Evolutionary conservation across 64 coral and sea anemone species (phyloP).

Genomic region (Montipora efflorescens): DNA sequence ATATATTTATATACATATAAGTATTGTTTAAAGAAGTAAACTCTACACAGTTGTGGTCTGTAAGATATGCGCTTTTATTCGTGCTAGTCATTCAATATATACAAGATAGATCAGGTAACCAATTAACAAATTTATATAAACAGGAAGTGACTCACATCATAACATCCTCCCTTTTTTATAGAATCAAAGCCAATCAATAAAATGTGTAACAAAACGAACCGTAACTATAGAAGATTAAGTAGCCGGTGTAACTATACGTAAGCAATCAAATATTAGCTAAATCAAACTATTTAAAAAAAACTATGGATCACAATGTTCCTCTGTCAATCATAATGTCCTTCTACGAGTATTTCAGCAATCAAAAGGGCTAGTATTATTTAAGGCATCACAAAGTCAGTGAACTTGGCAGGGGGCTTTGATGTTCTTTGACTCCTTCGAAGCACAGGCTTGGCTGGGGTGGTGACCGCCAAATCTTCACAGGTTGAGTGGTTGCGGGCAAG

Average conservation of each 20-base stretch:
- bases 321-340: constrained; percentile 28
- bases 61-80: no score
- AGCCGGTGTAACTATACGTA: constrained; percentile 27
- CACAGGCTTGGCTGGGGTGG: constrained; percentile 31
- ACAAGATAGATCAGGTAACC: no score
- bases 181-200: constrained; percentile 14
- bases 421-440: constrained; percentile 27
- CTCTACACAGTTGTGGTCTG: no score
- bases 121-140: no score
- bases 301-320: constrained; percentile 21
- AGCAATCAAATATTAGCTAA: constrained; percentile 22
- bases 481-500: constrained; percentile 26
- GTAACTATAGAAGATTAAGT: constrained; percentile 37
- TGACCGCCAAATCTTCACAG: constrained; percentile 15
- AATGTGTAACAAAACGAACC: constrained; percentile 12
- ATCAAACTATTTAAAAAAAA: constrained; percentile 11
- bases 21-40: not conserved
- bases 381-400: constrained; percentile 35
- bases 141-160: no score
- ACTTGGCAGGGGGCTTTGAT: constrained; percentile 28
- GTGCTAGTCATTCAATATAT: no score
- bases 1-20: no score
- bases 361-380: constrained; percentile 31
- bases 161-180: not conserved
- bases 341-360: constrained; percentile 37